phyloP scores from a whole-genome alignment of 2,797 vertebrate genomes.

The Sebastes vulpes region DNA sequence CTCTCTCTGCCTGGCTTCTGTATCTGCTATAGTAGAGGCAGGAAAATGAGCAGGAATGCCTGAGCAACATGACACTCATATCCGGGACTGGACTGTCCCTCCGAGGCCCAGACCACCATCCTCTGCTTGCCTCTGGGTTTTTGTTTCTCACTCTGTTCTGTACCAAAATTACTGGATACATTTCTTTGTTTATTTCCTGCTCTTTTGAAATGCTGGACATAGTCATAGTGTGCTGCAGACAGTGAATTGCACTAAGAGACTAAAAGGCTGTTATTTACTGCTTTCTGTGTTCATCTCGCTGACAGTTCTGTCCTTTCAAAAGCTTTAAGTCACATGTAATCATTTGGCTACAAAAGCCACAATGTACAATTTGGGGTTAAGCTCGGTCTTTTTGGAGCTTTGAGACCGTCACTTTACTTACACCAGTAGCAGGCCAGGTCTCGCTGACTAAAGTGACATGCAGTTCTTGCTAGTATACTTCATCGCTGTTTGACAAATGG shows the following conservation, averaged over 20 bases:
- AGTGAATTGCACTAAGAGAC: not conserved
- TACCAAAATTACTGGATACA: not conserved
- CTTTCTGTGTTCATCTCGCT: not conserved
- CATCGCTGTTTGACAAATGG: not conserved
- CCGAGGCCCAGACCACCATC: not conserved
- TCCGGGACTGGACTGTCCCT: not conserved
- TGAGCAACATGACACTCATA: constrained; percentile 9
- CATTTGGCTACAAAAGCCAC: not conserved
- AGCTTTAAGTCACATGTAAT: constrained; percentile 1
- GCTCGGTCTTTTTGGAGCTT: not conserved
- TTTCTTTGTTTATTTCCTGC: not conserved
- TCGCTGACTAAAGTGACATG: not conserved
- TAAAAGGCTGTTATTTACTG: not conserved
- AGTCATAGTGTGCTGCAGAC: not conserved
- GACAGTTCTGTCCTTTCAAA: not conserved
- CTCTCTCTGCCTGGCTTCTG: not conserved
- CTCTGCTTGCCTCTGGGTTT: not conserved
- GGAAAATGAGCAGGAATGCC: constrained; percentile 3
- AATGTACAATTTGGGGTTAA: constrained; percentile 8
- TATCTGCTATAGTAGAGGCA: not conserved
- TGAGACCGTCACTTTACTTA: not conserved
- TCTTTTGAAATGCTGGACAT: not conserved
- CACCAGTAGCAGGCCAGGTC: not conserved
- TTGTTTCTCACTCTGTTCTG: not conserved
- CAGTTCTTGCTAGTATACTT: not conserved